Evolutionary conservation across 2,888 invertebrate species (phyloP).

Genomic region (Margaritifera margaritifera): DNA sequence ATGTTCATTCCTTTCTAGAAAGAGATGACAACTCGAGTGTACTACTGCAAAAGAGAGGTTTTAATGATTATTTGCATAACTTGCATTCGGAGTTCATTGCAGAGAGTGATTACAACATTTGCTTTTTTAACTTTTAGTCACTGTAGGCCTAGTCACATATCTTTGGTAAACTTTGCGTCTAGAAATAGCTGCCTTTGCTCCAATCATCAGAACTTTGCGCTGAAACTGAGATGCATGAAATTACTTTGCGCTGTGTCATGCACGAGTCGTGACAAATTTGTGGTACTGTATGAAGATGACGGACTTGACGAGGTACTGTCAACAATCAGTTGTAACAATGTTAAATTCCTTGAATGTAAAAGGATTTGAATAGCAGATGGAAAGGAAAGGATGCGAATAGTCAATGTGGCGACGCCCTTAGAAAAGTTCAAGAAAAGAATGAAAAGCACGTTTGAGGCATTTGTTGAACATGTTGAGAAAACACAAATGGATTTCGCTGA

Average conservation of each 20-base stretch:
- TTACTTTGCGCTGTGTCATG: neutral
- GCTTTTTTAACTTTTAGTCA: constrained; percentile 18
- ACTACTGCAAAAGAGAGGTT: constrained; percentile 23
- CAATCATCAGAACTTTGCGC: constrained; percentile 25
- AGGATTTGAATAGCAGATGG: constrained; percentile 24
- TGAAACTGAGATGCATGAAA: constrained; percentile 19
- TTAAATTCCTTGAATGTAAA: constrained; percentile 29
- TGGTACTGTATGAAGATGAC: constrained; percentile 9
- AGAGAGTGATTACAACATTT: constrained; percentile 17
- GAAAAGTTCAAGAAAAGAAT: constrained; percentile 67
- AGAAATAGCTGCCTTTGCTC: constrained; percentile 21
- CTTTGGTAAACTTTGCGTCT: constrained; percentile 18
- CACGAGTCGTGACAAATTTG: constrained; percentile 28
- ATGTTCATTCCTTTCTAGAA: constrained; percentile 22
- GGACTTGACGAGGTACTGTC: constrained; percentile 9
- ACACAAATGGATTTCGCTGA: neutral
- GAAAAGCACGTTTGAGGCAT: constrained; percentile 53
- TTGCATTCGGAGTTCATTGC: constrained; percentile 24
- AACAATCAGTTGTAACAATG: constrained; percentile 3
- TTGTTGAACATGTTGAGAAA: constrained; percentile 17
- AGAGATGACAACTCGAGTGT: constrained; percentile 25
- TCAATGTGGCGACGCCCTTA: constrained; percentile 14
- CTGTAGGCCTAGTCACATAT: constrained; percentile 11
- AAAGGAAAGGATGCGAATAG: constrained; percentile 27
- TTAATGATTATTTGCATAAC: constrained; percentile 31